Base-by-base conservation (phyloP, 2,888 invertebrate genomes). In the Habrosyne pyritoides region DNA sequence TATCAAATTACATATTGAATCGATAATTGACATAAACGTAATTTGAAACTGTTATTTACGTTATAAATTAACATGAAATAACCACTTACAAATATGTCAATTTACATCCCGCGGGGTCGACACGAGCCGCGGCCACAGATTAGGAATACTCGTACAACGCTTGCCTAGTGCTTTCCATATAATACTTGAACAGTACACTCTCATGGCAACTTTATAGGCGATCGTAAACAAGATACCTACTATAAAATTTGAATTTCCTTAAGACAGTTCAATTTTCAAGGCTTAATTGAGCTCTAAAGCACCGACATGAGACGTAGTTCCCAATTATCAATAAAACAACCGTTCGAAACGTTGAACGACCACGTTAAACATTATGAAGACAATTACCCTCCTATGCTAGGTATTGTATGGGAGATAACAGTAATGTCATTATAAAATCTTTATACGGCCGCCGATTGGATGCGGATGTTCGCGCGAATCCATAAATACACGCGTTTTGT, bases 231-330 rank as follows among this genome's bases (percentile, higher is more conserved):
- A 71, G 63, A 67, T 71, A 68, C 72, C 66, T 71, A 71, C 75
- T 65, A 77, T 82, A 77, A 78, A 80, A 75, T 76, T 79, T 69
- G 73, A 76, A 78, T 82, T 81, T 81, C 75, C 79, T 71, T 69
- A 76, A 79, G 77, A 78, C 75, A 78, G 80, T 78, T 78, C 76
- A 81, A 83, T 85, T 85, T 79, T 75, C 79, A 79, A 81, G 75
- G 70, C 83, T 80, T 86, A 84, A 87, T 85, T 82, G 83, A 80
- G 77, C 74, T 77, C 71, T 72, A 75, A 75, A 73, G 71, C 66
- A 71, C 73, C 75, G 73, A 75, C 74, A 63, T 72, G 75, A 74
- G 71, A 69, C 71, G 72, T 73, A 78, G 68, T 70, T 79, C 75
- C 78, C 79, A 76, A 83, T 79, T 74, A 82, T 73, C 73, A 72